phyloP scores from a whole-genome alignment of 2,113 vertebrate genomes.

The Nanger granti region DNA sequence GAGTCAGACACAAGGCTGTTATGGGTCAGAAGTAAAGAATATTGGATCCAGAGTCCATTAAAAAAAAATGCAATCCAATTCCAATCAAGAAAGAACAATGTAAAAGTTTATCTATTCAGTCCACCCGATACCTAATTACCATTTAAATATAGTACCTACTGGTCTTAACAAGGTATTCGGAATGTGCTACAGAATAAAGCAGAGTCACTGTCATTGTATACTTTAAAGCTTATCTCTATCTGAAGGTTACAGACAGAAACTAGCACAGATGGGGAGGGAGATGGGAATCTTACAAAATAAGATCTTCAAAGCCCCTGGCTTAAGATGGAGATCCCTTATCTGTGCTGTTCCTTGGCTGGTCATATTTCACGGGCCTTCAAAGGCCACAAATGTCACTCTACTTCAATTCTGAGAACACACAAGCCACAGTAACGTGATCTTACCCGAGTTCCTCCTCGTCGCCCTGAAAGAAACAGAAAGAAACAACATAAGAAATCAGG shows the following conservation, averaged over 20 bases:
- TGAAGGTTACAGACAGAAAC: conserved; percentile 49
- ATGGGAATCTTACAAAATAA: conserved; percentile 47
- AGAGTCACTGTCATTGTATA: conserved; percentile 5
- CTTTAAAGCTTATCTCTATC: conserved; percentile 52
- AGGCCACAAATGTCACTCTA: conserved; percentile 39
- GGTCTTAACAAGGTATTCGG: conserved; percentile 28
- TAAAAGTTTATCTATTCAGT: conserved; percentile 47
- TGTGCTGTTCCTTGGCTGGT: conserved; percentile 32
- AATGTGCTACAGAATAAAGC: conserved; percentile 38
- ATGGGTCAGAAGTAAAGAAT: conserved; percentile 26
- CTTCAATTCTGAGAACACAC: conserved; percentile 49
- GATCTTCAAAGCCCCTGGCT: conserved; percentile 45
- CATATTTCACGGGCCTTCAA: conserved; percentile 39
- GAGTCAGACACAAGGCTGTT: neutral
- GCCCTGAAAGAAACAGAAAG: conserved; percentile 49
- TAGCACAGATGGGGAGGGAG: conserved; percentile 24
- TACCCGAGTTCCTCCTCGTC: conserved; percentile 65
- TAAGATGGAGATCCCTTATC: conserved; percentile 40
- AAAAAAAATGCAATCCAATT: conserved; percentile 20
- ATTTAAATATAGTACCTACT: conserved; percentile 25
- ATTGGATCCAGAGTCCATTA: neutral
- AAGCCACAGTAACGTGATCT: conserved; percentile 33
- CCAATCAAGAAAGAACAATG: conserved; percentile 37
- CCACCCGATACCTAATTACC: conserved; percentile 41
- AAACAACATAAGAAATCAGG: conserved; percentile 31